These are phyloP conservation scores for Carcina quercana DNA, from an alignment of 2,888 invertebrate species.

Conservation along the genomic window DNA sequence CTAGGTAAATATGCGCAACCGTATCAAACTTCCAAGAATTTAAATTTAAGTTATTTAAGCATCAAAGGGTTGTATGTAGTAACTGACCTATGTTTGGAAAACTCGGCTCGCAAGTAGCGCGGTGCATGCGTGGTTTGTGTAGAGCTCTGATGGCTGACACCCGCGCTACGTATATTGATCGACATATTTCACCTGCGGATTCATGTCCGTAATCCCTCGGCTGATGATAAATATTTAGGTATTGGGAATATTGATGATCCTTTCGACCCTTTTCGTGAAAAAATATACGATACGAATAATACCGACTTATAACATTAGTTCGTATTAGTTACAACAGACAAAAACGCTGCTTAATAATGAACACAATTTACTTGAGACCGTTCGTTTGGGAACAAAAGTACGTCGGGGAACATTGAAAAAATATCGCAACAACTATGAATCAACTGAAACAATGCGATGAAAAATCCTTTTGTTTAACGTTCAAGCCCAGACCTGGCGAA, in stretches of 20 bases:
- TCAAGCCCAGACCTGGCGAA: slow-evolving; percentile 39
- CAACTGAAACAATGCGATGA: slow-evolving; percentile 44
- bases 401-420: slow-evolving; percentile 1
- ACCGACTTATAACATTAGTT: neutral
- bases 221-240: slow-evolving; percentile 1
- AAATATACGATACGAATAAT: no score
- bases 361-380: neutral
- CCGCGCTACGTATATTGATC: no score
- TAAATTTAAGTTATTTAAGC: no score
- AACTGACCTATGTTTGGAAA: slow-evolving; percentile 57
- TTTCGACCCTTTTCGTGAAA: neutral
- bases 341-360: no score
- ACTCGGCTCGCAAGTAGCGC: slow-evolving; percentile 28
- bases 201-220: slow-evolving; percentile 5
- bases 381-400: neutral
- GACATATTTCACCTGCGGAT: slow-evolving; percentile 14
- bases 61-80: no score
- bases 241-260: neutral
- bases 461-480: slow-evolving; percentile 56
- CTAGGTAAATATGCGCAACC: no score
- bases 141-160: slow-evolving; percentile 31
- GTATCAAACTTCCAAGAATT: no score
- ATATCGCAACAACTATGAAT: slow-evolving; percentile 17
- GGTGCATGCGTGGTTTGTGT: slow-evolving; percentile 53
- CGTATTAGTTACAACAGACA: neutral